Evolutionary conservation across 2,888 invertebrate genomes (phyloP), one percentile per base, ranked within the genome.

Genomic region (Asteroscopus sphinx): DNA sequence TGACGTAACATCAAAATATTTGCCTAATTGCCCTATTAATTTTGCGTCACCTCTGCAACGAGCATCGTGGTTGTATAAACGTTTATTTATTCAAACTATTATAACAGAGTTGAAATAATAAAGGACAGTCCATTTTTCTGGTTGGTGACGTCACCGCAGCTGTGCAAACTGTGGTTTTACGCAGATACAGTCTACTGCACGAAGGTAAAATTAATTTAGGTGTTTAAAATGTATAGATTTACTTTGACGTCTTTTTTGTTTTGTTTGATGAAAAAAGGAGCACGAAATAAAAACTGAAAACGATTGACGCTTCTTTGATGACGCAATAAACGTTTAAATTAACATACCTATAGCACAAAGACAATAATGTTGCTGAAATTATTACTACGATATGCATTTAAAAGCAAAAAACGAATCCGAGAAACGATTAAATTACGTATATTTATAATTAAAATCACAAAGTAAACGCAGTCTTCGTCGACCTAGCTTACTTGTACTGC

Each of bases 61-160:
- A 59, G 17, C 48, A 39, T 37, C 44, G 40, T 41, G 25, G 25
- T 52, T 25, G 6, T 9, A 35, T 40, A 53, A 52, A 46, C 53
- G 48, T 44, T 53, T 75, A 58, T 67, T 68, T 68, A 58, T 64
- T 69, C 54, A 56, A 60, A 40, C 44, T 15, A 56, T 61, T 65
- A 56, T 39, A 68, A 53, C 61, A 61, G 57, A 65, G 33, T 56
- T 17, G 46, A 48, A 57, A 54, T 69, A 68, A 70, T 68, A 73
- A 72, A 73, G 69, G 58, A 44, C 30, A 47, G 58, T 51, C 36
- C 47, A 64, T 61, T 76, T 74, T 74, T 69, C 74, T 68, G 56
- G 67, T 67, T 7, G 37, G 53, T 80, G 82, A 83, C 85, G 85
- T 83, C 83, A 82, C 52, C 33, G 36, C 86, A 83, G 77, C 86